These are phyloP conservation scores for Corythornis leucogaster DNA, from an alignment of 2,797 vertebrate species.

Conservation along the genomic window DNA sequence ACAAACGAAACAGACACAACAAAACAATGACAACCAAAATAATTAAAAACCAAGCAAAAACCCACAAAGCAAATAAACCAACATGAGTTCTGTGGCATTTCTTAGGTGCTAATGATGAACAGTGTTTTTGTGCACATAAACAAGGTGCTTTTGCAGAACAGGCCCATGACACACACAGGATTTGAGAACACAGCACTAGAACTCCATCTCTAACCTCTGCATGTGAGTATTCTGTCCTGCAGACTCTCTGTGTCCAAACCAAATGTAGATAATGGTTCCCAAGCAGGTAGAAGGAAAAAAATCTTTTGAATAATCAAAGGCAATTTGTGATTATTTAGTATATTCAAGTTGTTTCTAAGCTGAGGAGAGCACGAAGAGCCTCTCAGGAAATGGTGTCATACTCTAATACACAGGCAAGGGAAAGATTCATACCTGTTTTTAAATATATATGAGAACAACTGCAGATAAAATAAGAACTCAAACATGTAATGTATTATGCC, in stretches of 20 bases:
- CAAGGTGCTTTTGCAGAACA: not conserved
- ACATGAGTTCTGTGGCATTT: not conserved
- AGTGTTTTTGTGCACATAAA: not conserved
- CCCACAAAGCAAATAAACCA: not conserved
- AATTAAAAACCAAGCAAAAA: no score
- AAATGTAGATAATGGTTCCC: not conserved
- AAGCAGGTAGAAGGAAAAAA: not conserved
- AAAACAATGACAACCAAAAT: no score
- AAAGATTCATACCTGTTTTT: not conserved
- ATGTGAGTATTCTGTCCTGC: not conserved
- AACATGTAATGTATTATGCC: constrained; percentile 3
- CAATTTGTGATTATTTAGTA: not conserved
- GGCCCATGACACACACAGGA: not conserved
- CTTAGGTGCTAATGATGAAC: not conserved
- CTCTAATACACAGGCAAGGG: not conserved
- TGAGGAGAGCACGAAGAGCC: not conserved
- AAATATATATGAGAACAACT: constrained; percentile 35
- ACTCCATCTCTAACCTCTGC: not conserved
- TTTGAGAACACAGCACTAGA: not conserved
- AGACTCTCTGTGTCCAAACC: not conserved
- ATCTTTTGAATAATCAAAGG: constrained; percentile 3
- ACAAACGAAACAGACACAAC: no score
- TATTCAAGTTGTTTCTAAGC: not conserved
- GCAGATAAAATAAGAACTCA: not conserved
- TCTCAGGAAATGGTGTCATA: not conserved